These are phyloP conservation scores for Aphelenchoides besseyi DNA, from an alignment of 1,140 invertebrate genomes.

Conservation along the genomic window DNA sequence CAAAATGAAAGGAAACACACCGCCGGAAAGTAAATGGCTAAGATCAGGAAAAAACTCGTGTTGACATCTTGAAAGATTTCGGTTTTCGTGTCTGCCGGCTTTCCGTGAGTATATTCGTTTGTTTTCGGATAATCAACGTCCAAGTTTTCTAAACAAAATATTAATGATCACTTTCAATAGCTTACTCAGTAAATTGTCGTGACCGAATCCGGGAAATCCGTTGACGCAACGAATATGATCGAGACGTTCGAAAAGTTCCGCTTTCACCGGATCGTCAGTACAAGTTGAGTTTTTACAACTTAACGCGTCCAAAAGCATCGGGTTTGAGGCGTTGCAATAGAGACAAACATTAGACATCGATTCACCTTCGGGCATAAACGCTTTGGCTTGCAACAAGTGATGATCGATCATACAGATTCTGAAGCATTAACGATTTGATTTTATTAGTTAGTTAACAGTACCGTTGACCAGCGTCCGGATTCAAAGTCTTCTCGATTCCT, in stretches of 20 bases:
- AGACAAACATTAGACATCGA: slow-evolving; percentile 47
- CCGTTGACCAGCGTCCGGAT: slow-evolving; percentile 54
- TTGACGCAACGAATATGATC: slow-evolving; percentile 45
- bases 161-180: neutral
- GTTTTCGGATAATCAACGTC: slow-evolving; percentile 43
- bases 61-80: slow-evolving; percentile 73
- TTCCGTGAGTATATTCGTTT: slow-evolving; percentile 33
- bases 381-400: slow-evolving; percentile 55
- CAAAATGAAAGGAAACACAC: slow-evolving; percentile 74
- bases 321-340: slow-evolving; percentile 45
- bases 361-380: slow-evolving; percentile 33
- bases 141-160: slow-evolving; percentile 52
- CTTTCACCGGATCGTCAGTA: neutral
- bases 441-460: slow-evolving; percentile 12
- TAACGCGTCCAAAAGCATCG: neutral
- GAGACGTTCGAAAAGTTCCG: neutral
- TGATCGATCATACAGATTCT: slow-evolving; percentile 59
- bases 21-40: slow-evolving; percentile 98
- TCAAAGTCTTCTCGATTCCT: slow-evolving; percentile 57
- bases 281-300: neutral
- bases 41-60: slow-evolving; percentile 88
- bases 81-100: slow-evolving; percentile 30
- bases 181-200: slow-evolving; percentile 47
- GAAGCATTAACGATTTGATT: slow-evolving; percentile 16
- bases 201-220: slow-evolving; percentile 57